Evolutionary conservation across 1,140 invertebrate species (phyloP).

Genomic region (Chironomus striatipennis): DNA sequence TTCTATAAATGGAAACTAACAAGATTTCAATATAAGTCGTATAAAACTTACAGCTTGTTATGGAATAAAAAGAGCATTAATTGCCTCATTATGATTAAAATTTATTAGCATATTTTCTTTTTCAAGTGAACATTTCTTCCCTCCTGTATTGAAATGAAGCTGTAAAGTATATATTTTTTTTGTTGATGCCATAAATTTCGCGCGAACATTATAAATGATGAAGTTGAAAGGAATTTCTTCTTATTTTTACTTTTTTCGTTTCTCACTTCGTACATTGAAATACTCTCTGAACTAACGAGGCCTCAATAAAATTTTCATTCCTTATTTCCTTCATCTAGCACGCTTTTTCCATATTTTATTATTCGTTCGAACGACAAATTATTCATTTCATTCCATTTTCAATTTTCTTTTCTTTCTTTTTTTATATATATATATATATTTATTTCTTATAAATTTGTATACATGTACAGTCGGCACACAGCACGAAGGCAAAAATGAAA

Average conservation of each 20-base stretch:
- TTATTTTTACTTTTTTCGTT: no score
- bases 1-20: no score
- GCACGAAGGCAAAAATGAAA: no score
- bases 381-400: slow-evolving; percentile 6
- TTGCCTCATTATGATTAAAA: slow-evolving; percentile 18
- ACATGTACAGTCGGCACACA: no score
- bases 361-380: slow-evolving; percentile 10
- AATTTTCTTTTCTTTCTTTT: neutral
- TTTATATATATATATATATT: no score
- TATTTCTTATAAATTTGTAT: neutral
- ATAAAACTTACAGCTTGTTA: no score
- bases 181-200: neutral
- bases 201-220: neutral
- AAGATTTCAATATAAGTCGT: no score
- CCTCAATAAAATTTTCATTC: slow-evolving; percentile 22
- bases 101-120: neutral
- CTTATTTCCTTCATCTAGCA: slow-evolving; percentile 3
- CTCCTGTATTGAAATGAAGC: slow-evolving; percentile 1
- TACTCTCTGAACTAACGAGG: neutral
- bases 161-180: neutral
- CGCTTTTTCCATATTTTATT: neutral
- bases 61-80: neutral
- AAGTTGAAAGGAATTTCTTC: neutral
- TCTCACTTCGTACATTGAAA: no score
- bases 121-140: neutral